A percentile compares a stretch with the other conserved stretches of the same genome.
phyloP scores from a whole-genome alignment of 2,888 invertebrate genomes.

The Embidobia sp. region DNA sequence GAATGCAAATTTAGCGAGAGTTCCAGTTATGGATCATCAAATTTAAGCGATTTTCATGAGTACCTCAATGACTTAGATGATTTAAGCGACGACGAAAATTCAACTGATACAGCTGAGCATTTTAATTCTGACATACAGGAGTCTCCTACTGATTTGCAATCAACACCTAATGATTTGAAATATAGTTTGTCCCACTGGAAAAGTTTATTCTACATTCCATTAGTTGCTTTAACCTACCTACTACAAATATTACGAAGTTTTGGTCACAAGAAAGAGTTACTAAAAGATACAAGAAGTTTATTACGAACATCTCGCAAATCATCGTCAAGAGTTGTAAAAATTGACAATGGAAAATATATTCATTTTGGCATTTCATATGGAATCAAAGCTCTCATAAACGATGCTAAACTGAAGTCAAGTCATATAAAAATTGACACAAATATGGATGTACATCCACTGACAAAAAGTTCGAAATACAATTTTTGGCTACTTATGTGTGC shows the following conservation, averaged over 20 bases:
- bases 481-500: neutral
- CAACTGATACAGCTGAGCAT: neutral
- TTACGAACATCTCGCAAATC: neutral
- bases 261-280: constrained; percentile 3
- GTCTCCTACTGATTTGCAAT: neutral
- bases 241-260: neutral
- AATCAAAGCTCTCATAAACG: neutral
- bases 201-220: neutral
- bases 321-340: neutral
- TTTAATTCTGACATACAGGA: neutral
- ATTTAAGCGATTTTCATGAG: too few species aligned
- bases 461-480: neutral
- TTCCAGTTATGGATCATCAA: too few species aligned
- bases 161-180: constrained; percentile 2
- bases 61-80: too few species aligned
- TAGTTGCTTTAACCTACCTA: neutral
- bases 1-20: too few species aligned
- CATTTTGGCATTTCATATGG: neutral
- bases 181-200: neutral
- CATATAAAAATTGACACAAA: neutral
- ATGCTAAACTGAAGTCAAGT: neutral
- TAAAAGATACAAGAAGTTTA: neutral
- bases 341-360: constrained; percentile 2
- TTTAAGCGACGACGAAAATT: neutral
- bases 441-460: neutral